phyloP scores from a whole-genome alignment of 2,888 invertebrate species.

The Hymenopus coronatus region DNA sequence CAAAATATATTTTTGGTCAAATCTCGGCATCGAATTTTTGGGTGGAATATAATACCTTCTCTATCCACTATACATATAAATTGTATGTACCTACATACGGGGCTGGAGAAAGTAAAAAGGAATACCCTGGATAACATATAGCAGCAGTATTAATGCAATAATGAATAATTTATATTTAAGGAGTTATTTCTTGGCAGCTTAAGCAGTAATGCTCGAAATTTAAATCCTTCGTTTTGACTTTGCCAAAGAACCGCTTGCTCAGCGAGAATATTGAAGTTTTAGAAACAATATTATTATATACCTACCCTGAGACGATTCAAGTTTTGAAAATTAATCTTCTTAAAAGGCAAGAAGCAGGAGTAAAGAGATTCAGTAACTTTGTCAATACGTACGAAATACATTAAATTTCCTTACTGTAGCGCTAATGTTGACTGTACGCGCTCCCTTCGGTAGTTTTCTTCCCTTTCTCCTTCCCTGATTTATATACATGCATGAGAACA shows the following conservation, averaged over 20 bases:
- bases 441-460: neutral
- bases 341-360: neutral
- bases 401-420: neutral
- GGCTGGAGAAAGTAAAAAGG: too few relatives aligned
- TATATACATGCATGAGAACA: neutral
- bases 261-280: neutral
- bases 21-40: too few relatives aligned
- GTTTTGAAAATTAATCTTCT: neutral
- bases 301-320: neutral
- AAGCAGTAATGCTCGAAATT: neutral
- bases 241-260: neutral
- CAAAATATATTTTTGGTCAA: too few relatives aligned
- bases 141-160: too few relatives aligned
- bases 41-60: too few relatives aligned
- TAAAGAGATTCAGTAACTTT: neutral
- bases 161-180: neutral
- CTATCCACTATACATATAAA: too few relatives aligned
- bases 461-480: neutral
- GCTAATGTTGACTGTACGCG: neutral
- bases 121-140: too few relatives aligned
- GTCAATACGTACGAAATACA: neutral
- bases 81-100: too few relatives aligned
- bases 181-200: neutral
- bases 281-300: slow-evolving; percentile 5
- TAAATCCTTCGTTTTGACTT: neutral